Base-by-base conservation (phyloP, 1,140 invertebrate genomes). In the Pogonomyrmex californicus region DNA sequence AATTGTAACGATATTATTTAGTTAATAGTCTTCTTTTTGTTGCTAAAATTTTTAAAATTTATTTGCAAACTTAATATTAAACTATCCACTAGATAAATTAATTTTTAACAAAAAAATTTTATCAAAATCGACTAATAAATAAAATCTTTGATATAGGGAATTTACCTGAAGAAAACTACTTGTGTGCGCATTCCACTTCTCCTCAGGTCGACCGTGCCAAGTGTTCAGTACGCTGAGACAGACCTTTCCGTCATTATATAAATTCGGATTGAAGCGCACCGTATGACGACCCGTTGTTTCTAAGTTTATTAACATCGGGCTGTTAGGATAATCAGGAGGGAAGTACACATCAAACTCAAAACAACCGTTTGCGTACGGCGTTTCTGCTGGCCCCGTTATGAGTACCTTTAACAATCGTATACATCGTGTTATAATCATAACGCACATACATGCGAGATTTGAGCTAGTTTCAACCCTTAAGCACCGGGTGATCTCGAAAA, bases 141-240 rank as follows among this genome's bases (percentile, higher is more conserved):
- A 23, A 1, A 12, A 23, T 23, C 23, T 63, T 0, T 7, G 12
- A 36, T 4, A 58, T 65, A 1, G 5, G 33, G 5, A 36, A 5
- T 36, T 83, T 92, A 98, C 98, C 96, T 99, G 98, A 73, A 99
- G 96, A 93, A 99, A 99, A 95, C 98, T 99, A 65, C 98, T 99
- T 0, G 98, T 99, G 93, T 99, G 98, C 60, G 99, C 98, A 95
- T 99, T 99, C 99, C 99, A 99, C 95, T 99, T 99, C 94, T 99
- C 99, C 95, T 99, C 99, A n/a, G 99, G 99, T 83, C 99, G 96
- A 5, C 99, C 99, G 95, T 99, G 99, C 99, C 99, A 99, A 0
- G 99, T 99, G 94, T 99, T 99, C 36, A 99, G 95, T 83, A 99
- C 98, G 90, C 98, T 99, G 90, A 99, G 97, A 95, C 99, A 99